Conservation (phyloP, 2,113 vertebrate genomes). For the Myrmecophaga tridactyla region DNA sequence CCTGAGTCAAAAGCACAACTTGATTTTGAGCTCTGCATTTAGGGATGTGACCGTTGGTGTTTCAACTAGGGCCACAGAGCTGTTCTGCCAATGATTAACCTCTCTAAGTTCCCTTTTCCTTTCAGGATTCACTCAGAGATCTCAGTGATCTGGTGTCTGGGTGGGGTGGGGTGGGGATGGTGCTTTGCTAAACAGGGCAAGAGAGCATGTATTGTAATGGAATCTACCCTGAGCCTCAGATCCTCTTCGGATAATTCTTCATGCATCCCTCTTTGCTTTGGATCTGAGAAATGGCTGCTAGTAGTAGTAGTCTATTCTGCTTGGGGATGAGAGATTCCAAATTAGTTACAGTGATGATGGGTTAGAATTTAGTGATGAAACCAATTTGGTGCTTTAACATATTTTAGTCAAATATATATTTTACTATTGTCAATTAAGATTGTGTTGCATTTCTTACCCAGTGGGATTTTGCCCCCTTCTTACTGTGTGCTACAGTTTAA, state of each 20-base stretch:
- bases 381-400: neutral
- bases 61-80: neutral
- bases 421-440: neutral
- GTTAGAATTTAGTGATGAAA: neutral
- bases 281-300: neutral
- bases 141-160: neutral
- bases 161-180: neutral
- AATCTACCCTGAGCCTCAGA: neutral
- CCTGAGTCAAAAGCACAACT: neutral
- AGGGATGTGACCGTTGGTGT: neutral
- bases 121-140: neutral
- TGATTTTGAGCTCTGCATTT: neutral
- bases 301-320: neutral
- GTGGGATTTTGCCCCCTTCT: neutral
- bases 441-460: neutral
- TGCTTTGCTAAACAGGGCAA: neutral
- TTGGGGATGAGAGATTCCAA: neutral
- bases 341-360: neutral
- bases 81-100: neutral
- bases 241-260: neutral
- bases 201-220: neutral
- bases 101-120: neutral
- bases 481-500: neutral
- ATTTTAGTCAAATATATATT: neutral
- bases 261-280: neutral